Base-by-base conservation (phyloP, 2,797 vertebrate genomes). In the Furcifer pardalis region DNA sequence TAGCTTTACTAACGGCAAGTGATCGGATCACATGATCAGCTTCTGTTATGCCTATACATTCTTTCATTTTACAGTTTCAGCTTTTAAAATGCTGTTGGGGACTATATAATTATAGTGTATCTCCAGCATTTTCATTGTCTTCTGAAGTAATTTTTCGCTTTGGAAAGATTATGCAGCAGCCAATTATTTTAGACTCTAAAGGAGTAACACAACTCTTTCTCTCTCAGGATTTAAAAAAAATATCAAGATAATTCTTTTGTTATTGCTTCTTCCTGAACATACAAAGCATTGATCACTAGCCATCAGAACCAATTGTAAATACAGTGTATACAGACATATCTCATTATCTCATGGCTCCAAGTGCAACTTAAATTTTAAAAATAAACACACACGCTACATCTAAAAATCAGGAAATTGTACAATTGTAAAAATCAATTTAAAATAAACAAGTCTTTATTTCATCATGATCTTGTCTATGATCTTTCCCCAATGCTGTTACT, bases 361-460 rank as follows among this genome's bases (percentile, higher is more conserved):
- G 73, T 73, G 73, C 59, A 84, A 73, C 52, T 84, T 69, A 63
- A 84, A 35, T 10, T 10, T 40, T 52, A 35, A 56, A 84, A 79
- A 44, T 1, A 71, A 46, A 56, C 15, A 32, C 32, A 82, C 9
- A 30, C 52, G 25, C 32, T 84, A 52, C 27, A 84, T 40, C 42
- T 79, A 84, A 84, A 79, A 73, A 35, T n/a, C 77, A 79, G 69
- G 69, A 74, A 73, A 84, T 73, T 25, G 59, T 59, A 79, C 77
- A 73, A 17, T 82, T 79, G 44, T 69, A 79, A 84, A 79, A 79
- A 79, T 84, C 83, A 73, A 79, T 84, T 74, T 52, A 84, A 84
- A 84, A 84, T 73, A 79, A 84, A 84, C 77, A 79, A 65, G 79
- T 79, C 83, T 84, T 79, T 63, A 42, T 73, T 78, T 71, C 77